Conservation (phyloP, 2,888 invertebrate genomes). For the Sipha maydis region DNA sequence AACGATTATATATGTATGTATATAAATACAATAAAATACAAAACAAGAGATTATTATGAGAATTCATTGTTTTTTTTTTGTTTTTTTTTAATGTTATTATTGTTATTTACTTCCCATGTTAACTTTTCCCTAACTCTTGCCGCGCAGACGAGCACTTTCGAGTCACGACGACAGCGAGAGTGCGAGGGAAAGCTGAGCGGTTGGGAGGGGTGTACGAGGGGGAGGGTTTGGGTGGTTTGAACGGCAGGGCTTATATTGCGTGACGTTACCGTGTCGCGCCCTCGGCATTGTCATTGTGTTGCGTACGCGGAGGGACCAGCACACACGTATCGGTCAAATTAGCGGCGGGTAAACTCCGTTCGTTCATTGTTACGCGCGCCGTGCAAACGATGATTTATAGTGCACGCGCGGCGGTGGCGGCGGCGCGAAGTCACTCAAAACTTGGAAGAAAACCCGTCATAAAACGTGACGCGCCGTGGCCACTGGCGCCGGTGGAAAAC, state of each 20-base stretch:
- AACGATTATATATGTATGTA: not conserved
- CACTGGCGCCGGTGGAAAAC: constrained; percentile 2
- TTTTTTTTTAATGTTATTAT: no score
- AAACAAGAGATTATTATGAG: not conserved
- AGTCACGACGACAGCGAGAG: no score
- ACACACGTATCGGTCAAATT: not conserved
- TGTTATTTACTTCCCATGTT: no score
- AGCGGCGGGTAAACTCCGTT: constrained; percentile 36
- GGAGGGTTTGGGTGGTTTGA: no score
- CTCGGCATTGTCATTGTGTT: not conserved
- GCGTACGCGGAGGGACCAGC: not conserved
- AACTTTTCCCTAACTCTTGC: no score
- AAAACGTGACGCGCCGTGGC: not conserved
- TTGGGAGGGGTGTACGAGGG: no score
- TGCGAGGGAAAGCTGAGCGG: no score
- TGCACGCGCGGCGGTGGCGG: not conserved
- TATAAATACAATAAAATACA: not conserved
- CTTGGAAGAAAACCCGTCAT: constrained; percentile 24
- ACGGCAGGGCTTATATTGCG: not conserved
- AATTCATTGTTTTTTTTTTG: not conserved
- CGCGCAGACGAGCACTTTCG: not conserved
- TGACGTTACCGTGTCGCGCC: not conserved
- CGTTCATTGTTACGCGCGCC: not conserved
- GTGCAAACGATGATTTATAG: constrained; percentile 9
- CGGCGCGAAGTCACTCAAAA: constrained; percentile 9